A percentile compares a stretch with the other conserved stretches of the same genome.
These are phyloP conservation scores for Orthonyx spaldingii DNA, from an alignment of 2,113 vertebrate species.

Conservation along the genomic window DNA sequence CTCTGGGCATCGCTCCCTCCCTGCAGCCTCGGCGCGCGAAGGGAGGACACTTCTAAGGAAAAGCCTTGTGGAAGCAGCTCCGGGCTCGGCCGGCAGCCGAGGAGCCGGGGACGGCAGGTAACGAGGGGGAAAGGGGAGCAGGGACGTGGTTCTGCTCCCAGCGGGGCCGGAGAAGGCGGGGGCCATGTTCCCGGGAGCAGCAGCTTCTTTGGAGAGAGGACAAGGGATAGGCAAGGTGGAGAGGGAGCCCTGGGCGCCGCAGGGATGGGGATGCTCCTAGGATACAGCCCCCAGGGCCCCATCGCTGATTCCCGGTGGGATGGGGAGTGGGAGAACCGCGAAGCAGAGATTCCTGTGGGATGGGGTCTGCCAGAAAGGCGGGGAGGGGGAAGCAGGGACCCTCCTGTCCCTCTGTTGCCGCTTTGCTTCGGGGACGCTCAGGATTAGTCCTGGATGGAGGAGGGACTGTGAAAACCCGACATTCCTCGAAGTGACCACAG, in stretches of 20 bases:
- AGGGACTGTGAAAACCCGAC: neutral
- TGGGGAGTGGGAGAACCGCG: neutral
- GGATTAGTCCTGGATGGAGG: neutral
- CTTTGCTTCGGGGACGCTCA: neutral
- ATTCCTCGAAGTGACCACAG: accelerated
- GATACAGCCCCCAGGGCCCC: accelerated
- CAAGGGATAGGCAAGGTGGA: accelerated
- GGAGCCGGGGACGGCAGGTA: neutral
- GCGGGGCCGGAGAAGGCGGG: neutral
- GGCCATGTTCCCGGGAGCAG: neutral
- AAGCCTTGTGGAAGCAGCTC: neutral
- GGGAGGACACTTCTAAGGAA: accelerated
- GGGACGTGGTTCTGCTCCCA: neutral
- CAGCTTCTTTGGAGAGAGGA: neutral
- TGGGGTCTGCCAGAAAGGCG: neutral
- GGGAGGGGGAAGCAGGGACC: neutral
- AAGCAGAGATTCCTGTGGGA: neutral
- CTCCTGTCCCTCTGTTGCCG: no score
- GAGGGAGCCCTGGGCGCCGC: neutral
- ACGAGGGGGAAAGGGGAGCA: accelerated
- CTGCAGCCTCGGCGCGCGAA: neutral
- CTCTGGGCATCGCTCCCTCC: neutral
- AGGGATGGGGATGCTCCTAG: neutral
- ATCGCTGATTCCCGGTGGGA: neutral
- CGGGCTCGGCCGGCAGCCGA: neutral